Percentiles rank a stretch among this genome's conserved stretches.
phyloP scores from a whole-genome alignment of 1,140 invertebrate genomes.

The Trichomalopsis sarcophagae region DNA sequence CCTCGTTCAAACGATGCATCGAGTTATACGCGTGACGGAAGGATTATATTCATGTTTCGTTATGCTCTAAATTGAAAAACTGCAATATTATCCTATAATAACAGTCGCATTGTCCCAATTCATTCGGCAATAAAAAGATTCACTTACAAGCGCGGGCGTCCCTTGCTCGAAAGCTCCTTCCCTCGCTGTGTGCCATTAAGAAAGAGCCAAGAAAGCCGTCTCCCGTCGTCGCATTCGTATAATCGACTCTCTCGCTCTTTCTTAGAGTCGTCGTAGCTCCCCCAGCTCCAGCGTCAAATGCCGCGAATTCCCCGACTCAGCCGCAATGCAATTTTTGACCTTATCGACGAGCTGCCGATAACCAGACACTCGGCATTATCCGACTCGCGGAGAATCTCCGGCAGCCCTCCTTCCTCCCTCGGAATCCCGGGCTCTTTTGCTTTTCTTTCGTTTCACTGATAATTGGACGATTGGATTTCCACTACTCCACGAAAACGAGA shows the following conservation, averaged over 20 bases:
- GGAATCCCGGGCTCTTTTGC: slow-evolving; percentile 43
- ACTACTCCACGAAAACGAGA: background rate
- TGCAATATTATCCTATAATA: background rate
- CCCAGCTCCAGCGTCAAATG: background rate
- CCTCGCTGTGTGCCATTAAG: slow-evolving; percentile 8
- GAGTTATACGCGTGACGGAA: background rate
- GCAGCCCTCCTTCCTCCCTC: background rate
- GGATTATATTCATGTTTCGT: background rate
- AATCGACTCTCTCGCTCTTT: slow-evolving; percentile 16
- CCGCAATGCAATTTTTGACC: slow-evolving; percentile 43
- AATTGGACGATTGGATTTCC: slow-evolving; percentile 42
- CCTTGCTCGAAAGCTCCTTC: background rate
- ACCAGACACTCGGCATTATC: slow-evolving; percentile 30
- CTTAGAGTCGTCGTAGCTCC: background rate
- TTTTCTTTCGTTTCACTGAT: slow-evolving; percentile 46
- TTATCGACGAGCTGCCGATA: slow-evolving; percentile 46
- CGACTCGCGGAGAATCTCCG: slow-evolving; percentile 31
- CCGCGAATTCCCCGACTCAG: slow-evolving; percentile 9
- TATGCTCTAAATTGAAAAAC: no score
- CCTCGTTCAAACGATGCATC: background rate
- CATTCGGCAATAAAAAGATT: background rate
- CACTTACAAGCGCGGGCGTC: background rate
- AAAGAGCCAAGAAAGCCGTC: background rate
- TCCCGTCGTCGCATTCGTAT: background rate
- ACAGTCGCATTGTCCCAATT: background rate